Evolutionary conservation across 1,140 invertebrate species (phyloP).

Genomic region (Diorhabda elongata): DNA sequence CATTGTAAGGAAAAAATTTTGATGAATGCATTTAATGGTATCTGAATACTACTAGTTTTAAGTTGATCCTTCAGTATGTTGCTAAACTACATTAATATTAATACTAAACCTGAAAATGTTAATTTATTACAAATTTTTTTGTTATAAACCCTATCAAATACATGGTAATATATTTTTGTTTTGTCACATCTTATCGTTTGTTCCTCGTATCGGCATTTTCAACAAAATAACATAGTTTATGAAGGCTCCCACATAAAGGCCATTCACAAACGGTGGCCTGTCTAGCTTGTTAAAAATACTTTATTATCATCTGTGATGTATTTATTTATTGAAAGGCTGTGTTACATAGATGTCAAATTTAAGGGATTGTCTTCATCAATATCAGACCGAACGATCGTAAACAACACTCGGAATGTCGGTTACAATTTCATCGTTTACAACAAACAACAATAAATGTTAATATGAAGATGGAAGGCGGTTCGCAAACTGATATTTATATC

Average conservation of each 20-base stretch:
- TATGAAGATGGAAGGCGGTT: conserved; percentile 2
- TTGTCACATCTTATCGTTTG: too few species aligned
- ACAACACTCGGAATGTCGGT: conserved; percentile 10
- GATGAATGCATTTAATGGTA: too few species aligned
- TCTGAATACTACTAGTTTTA: too few species aligned
- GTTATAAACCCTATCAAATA: too few species aligned
- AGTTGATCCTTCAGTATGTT: too few species aligned
- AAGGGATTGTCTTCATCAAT: conserved; percentile 21
- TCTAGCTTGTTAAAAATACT: conserved; percentile 33
- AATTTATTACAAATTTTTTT: too few species aligned
- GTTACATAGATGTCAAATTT: conserved; percentile 26
- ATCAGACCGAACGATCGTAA: conserved; percentile 10
- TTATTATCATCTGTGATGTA: conserved; percentile 25
- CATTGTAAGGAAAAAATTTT: too few species aligned
- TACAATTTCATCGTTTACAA: conserved; percentile 1
- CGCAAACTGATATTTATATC: background rate
- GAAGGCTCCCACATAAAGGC: conserved; percentile 1
- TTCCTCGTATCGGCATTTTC: too few species aligned
- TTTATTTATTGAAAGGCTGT: conserved; percentile 23
- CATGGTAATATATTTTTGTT: too few species aligned
- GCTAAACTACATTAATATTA: too few species aligned
- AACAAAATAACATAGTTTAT: conserved; percentile 1
- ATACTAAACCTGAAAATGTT: too few species aligned
- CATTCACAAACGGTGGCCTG: conserved; percentile 26
- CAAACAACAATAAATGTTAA: conserved; percentile 3